phyloP scores from a whole-genome alignment of 2,113 vertebrate genomes.

The Ardeotis arabs region DNA sequence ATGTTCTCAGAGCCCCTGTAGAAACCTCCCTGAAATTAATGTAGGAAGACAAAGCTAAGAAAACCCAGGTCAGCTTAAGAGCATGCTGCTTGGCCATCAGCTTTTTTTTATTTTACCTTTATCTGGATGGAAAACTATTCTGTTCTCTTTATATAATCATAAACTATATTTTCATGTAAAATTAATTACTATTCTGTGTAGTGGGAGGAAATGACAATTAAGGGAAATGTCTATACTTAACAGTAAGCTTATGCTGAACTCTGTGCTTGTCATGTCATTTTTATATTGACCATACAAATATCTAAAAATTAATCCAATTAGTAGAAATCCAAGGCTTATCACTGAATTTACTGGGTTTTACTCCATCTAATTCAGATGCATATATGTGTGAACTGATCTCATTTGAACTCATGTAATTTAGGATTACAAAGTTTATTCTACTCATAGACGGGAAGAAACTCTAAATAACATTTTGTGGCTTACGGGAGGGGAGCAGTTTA shows the following conservation, averaged over 20 bases:
- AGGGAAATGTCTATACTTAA: not conserved
- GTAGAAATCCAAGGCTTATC: not conserved
- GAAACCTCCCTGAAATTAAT: not conserved
- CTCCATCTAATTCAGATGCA: not conserved
- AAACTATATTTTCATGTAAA: not conserved
- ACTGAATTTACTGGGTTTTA: not conserved
- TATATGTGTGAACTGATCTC: not conserved
- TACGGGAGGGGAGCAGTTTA: rapidly evolving
- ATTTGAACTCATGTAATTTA: not conserved
- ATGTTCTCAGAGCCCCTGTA: not conserved
- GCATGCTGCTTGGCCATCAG: not conserved
- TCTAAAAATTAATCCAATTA: not conserved
- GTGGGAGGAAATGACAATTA: not conserved
- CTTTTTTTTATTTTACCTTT: not conserved
- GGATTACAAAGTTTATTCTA: not conserved
- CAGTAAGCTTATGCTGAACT: not conserved
- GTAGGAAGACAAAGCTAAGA: not conserved
- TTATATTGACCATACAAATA: not conserved
- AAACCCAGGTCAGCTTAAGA: not conserved
- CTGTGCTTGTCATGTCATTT: not conserved
- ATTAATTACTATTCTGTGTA: not conserved
- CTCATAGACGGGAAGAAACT: not conserved
- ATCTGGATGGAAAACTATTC: not conserved
- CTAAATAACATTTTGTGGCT: not conserved
- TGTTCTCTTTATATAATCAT: not conserved